Evolutionary conservation across 2,797 vertebrate genomes (phyloP).

Genomic region (Bovichtus variegatus): DNA sequence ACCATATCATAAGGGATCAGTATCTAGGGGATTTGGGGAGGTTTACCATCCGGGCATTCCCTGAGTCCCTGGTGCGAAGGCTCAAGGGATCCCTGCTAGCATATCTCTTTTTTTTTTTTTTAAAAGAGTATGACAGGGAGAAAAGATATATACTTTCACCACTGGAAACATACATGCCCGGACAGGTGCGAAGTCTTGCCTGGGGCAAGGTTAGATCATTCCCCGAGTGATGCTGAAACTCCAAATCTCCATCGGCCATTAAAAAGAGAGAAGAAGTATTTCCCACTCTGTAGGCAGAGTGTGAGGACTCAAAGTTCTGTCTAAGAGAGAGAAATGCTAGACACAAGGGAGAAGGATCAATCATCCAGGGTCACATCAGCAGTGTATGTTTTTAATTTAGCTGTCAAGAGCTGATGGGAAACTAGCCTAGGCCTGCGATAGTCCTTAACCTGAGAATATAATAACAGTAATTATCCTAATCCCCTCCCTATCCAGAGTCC

Average conservation of each 20-base stretch:
- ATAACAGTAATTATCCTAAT: constrained; percentile 86
- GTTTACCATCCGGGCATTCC: constrained; percentile 77
- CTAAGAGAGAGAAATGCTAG: constrained; percentile 31
- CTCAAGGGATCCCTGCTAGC: constrained; percentile 76
- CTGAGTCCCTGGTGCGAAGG: constrained; percentile 68
- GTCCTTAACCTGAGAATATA: constrained; percentile 80
- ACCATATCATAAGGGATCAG: constrained; percentile 83
- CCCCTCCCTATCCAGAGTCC: constrained; percentile 74
- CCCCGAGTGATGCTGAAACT: constrained; percentile 70
- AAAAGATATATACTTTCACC: constrained; percentile 68
- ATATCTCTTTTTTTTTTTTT: constrained; percentile 60
- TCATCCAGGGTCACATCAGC: constrained; percentile 74
- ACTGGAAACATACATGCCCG: constrained; percentile 81
- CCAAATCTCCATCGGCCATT: constrained; percentile 69
- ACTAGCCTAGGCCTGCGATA: constrained; percentile 65
- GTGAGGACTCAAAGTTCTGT: constrained; percentile 49
- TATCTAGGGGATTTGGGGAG: constrained; percentile 78
- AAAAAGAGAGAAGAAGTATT: constrained; percentile 64
- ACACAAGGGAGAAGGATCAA: constrained; percentile 63
- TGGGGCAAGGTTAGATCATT: constrained; percentile 79
- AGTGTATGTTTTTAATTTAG: constrained; percentile 82
- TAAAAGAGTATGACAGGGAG: constrained; percentile 51
- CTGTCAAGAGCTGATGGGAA: constrained; percentile 75
- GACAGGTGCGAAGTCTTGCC: constrained; percentile 85
- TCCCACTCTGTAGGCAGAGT: constrained; percentile 45